Percentiles rank a stretch among this genome's conserved stretches.
phyloP scores from a whole-genome alignment of 2,113 vertebrate genomes.

The Scopus umbretta region DNA sequence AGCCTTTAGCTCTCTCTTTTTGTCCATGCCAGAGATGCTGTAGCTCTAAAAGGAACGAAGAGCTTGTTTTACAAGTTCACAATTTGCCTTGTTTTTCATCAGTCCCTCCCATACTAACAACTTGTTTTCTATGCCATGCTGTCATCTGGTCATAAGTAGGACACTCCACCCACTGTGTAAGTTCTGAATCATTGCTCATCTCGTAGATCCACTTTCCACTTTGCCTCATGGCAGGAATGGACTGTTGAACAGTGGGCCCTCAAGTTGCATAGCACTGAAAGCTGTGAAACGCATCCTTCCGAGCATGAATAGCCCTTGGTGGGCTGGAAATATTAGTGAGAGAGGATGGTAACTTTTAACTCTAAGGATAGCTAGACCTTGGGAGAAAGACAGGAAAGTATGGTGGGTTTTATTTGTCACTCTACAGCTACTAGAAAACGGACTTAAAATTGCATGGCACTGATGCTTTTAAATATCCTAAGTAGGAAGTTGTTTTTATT shows the following conservation, averaged over 20 bases:
- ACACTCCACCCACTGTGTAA: neutral
- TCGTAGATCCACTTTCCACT: neutral
- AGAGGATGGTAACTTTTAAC: neutral
- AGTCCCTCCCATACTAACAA: neutral
- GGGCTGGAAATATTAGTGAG: neutral
- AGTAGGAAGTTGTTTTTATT: neutral
- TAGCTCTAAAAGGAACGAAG: neutral
- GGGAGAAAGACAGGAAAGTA: neutral
- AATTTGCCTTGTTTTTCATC: slow-evolving; percentile 23
- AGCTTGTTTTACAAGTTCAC: slow-evolving; percentile 8
- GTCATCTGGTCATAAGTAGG: neutral
- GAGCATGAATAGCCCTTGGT: neutral
- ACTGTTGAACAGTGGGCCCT: neutral
- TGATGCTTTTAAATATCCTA: neutral
- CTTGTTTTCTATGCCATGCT: neutral
- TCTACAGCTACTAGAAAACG: neutral
- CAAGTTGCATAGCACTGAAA: neutral
- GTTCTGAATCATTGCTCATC: slow-evolving; percentile 24
- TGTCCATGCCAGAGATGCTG: neutral
- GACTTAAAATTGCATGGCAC: neutral
- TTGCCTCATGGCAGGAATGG: neutral
- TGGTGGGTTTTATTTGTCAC: neutral
- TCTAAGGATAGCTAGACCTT: neutral
- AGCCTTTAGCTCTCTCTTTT: neutral
- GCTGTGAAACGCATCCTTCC: neutral